Base-by-base conservation (phyloP, 2,888 invertebrate species). In the Alloplasta piceator region DNA sequence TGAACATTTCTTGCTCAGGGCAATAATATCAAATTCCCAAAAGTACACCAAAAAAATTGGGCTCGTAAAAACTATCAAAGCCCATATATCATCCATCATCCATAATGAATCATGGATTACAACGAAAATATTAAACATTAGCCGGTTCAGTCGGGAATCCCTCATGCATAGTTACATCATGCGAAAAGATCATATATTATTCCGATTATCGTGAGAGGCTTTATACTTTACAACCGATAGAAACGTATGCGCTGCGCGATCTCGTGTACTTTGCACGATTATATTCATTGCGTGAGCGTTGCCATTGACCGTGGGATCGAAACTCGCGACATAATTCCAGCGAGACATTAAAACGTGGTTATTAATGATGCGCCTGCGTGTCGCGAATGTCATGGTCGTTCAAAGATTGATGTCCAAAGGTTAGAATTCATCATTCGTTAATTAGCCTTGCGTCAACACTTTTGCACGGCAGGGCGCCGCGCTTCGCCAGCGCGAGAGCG, bases 291-390 rank as follows among this genome's bases (percentile, higher is more conserved):
- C 77, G 71, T 66, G 71, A 73, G 68, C 64, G 64, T 74, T 74
- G 74, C 64, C 78, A 79, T 79, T 74, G 78, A 74, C 74, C 78
- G 64, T 70, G 74, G 68, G 74, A 64, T 79, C 68, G 68, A 63
- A 64, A 56, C 7, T 64, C 61, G 61, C 67, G 12, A 48, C 43
- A 16, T 46, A 38, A 66, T 74, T 38, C 5, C 39, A 39, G 7
- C 9, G 50, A 43, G 16, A 2, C 7, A 52, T 36, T 41, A 55
- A 26, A 43, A 6, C n/a, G 9, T 1, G 1, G n/a, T 46, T 63
- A 63, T 63, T 63, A 63, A 46, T 14, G 12, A 63, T 46, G 38
- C 16, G 38, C 38, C 1, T 6, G 4, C 39, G 14, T 39, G 43
- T 1, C 43, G 43, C 39, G 39, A 39, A 0, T 26, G 55, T 56